phyloP scores from a whole-genome alignment of 2,888 invertebrate genomes.

The Tenthredo scrophulariae region DNA sequence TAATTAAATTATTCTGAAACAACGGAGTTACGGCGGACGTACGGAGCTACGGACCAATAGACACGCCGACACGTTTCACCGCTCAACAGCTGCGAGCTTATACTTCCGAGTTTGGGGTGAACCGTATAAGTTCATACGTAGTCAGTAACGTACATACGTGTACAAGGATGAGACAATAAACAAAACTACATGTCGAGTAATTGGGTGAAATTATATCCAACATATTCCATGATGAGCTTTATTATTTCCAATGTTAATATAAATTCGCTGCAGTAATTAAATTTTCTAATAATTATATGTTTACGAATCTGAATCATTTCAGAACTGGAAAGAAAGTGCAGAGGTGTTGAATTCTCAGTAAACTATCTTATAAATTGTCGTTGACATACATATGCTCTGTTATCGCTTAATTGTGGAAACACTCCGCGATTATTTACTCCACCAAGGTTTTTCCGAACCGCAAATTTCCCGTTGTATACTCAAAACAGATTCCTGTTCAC shows the following conservation, averaged over 20 bases:
- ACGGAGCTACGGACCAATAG: conserved; percentile 38
- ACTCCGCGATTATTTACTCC: not conserved
- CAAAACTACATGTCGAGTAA: not conserved
- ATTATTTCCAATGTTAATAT: not conserved
- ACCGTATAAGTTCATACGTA: conserved; percentile 46
- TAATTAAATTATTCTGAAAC: conserved; percentile 76
- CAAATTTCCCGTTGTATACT: not conserved
- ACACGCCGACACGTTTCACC: conserved; percentile 38
- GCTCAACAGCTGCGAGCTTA: conserved; percentile 45
- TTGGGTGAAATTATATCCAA: not conserved
- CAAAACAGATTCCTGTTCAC: not conserved
- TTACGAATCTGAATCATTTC: not conserved
- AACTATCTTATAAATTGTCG: not conserved
- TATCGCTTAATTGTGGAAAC: not conserved
- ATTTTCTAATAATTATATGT: not conserved
- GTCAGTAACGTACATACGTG: not conserved
- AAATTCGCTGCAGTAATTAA: not conserved
- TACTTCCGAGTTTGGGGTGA: conserved; percentile 42
- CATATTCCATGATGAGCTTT: not conserved
- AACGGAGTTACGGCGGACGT: conserved; percentile 57
- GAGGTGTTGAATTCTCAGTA: not conserved
- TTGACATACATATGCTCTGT: not conserved
- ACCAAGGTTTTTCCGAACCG: not conserved
- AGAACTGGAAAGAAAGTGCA: not conserved
- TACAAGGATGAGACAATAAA: not conserved